Evolutionary conservation across 2,888 invertebrate species (phyloP), one percentile per base, ranked within the genome.

Genomic region (Andrena camellia): DNA sequence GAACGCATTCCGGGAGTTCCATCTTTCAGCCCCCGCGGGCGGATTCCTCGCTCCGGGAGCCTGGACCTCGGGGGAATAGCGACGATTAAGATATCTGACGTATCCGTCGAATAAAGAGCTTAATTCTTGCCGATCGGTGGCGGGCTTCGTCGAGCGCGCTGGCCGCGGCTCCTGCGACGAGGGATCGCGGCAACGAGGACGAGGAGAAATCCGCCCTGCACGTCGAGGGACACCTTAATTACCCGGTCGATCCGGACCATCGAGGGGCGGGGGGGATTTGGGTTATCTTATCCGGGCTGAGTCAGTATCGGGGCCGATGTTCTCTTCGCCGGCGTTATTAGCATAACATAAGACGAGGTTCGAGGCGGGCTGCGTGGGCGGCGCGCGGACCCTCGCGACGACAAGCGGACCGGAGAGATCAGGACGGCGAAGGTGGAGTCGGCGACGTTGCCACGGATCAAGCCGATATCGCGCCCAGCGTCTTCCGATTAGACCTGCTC

Each of bases 261-360:
- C 23, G 54, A 63, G 64, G 77, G 35, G 54, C 48, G 73, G 35
- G 54, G 54, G 73, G 62, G 79, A 62, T 81, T 78, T 71, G 75
- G 76, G 62, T 88, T 88, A 88, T 88, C 88, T 88, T 88, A 88
- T 88, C 88, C 87, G 66, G 62, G 64, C 72, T 73, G 79, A 83
- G 89, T 69, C 81, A 73, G 89, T 88, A 88, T 89, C 88, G 81
- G 66, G 79, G 64, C 78, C 85, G 87, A 86, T 87, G 88, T 83
- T 81, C 84, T 57, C 74, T 60, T 72, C 83, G 82, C 60, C 84
- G 86, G 83, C 74, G 83, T 87, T 88, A 89, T 88, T 88, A 88
- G 88, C 88, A 88, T 88, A 88, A 88, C 89, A 88, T 76, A 89
- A 81, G 88, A 86, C 77, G 68, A 70, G 74, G 63, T 63, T 68